phyloP scores from a whole-genome alignment of 2,888 invertebrate species.

The Epirrhoe tristata region DNA sequence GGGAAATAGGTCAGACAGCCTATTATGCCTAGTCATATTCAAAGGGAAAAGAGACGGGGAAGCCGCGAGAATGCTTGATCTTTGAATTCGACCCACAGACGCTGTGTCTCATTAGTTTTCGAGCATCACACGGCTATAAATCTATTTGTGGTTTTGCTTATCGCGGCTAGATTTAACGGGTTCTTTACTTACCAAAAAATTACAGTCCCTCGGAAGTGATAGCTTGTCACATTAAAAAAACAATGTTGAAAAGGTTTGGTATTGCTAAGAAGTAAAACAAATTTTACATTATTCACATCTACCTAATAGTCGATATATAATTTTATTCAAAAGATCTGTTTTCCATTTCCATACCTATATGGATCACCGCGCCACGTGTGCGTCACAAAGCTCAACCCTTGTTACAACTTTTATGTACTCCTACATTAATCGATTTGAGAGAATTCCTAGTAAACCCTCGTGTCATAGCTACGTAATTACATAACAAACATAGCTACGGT shows the following conservation, averaged over 20 bases:
- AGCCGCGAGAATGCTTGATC: constrained; percentile 37
- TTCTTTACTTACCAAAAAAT: no score
- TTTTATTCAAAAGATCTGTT: background rate
- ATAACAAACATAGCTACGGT: constrained; percentile 6
- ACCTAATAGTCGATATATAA: background rate
- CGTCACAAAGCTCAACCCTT: constrained; percentile 18
- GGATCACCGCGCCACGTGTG: constrained; percentile 1
- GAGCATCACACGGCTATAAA: constrained; percentile 15
- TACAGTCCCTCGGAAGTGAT: no score
- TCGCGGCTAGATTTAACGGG: no score
- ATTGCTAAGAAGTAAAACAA: no score
- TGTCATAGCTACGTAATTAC: constrained; percentile 5
- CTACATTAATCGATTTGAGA: constrained; percentile 18
- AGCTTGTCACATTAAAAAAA: no score
- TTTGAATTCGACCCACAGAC: constrained; percentile 32
- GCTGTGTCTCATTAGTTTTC: constrained; percentile 29
- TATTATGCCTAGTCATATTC: constrained; percentile 39
- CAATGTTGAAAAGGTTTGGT: no score
- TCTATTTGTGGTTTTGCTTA: no score
- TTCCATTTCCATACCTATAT: no score
- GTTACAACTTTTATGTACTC: constrained; percentile 14
- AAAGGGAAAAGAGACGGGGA: constrained; percentile 36
- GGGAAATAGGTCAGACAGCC: constrained; percentile 45
- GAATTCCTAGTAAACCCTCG: constrained; percentile 6
- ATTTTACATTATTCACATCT: no score